A percentile compares a stretch with the other conserved stretches of the same genome.
These are phyloP conservation scores for Sternarchorhynchus goeldii DNA, from an alignment of 2,797 vertebrate species.

Conservation along the genomic window DNA sequence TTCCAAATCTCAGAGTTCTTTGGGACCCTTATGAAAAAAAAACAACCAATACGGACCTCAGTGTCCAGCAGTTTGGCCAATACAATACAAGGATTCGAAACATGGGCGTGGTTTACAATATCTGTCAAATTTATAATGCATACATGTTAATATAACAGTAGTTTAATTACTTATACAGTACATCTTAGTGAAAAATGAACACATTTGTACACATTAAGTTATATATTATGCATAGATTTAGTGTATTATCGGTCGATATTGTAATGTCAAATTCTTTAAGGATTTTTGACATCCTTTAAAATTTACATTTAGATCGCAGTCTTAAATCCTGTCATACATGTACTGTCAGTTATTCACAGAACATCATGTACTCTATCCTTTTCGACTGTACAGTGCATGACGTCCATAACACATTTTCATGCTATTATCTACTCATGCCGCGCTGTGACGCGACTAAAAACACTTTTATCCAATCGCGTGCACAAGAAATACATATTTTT, in stretches of 20 bases:
- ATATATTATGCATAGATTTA: background rate
- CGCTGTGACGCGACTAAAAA: slow-evolving; percentile 9
- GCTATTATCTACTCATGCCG: background rate
- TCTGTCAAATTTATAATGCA: slow-evolving; percentile 87
- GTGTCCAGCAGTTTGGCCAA: slow-evolving; percentile 83
- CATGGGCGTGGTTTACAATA: slow-evolving; percentile 78
- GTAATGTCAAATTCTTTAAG: no score
- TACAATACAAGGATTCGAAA: slow-evolving; percentile 64
- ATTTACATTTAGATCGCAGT: background rate
- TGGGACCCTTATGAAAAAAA: slow-evolving; percentile 86
- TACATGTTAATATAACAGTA: background rate
- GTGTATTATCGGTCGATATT: background rate
- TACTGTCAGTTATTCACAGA: background rate
- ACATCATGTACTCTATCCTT: no score
- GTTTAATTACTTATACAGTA: background rate
- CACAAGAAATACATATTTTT: background rate
- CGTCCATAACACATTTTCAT: background rate
- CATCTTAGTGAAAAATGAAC: background rate
- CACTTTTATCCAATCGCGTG: slow-evolving; percentile 19
- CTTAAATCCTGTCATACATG: no score
- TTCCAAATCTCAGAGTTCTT: slow-evolving; percentile 96
- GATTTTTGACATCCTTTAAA: background rate
- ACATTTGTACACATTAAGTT: background rate
- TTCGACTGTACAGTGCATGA: background rate
- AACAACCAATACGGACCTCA: slow-evolving; percentile 79